Evolutionary conservation across 2,113 vertebrate species (phyloP).

Genomic region (Haplotaxodon microlepis): DNA sequence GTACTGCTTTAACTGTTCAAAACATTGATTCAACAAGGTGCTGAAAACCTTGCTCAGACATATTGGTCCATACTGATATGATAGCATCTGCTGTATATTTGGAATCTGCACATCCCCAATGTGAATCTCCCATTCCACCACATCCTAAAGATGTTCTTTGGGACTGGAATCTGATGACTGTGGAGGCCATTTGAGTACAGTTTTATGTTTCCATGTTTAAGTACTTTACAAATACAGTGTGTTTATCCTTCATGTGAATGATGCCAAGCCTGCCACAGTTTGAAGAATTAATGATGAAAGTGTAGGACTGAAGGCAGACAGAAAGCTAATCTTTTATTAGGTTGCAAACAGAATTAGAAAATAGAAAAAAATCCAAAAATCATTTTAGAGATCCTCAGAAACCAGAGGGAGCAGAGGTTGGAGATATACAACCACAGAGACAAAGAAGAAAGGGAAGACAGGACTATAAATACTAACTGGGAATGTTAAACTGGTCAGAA

Average conservation of each 20-base stretch:
- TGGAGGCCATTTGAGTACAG: no score
- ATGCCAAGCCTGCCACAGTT: fast-evolving
- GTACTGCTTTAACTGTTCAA: no score
- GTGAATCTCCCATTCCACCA: no score
- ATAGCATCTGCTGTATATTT: no score
- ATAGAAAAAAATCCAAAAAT: neutral
- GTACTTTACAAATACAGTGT: neutral
- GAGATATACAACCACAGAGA: neutral
- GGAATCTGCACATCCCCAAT: no score
- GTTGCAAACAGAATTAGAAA: neutral
- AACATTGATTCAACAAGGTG: no score
- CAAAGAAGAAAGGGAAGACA: neutral
- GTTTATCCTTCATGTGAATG: fast-evolving
- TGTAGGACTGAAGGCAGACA: neutral
- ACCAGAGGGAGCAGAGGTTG: fast-evolving
- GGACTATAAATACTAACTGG: neutral
- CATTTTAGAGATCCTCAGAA: neutral
- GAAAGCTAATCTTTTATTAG: neutral
- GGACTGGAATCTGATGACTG: no score
- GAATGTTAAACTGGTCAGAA: neutral
- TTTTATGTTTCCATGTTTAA: no score
- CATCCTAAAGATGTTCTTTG: no score
- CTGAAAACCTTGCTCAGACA: no score
- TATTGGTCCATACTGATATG: neutral
- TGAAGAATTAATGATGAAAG: neutral